Conservation (phyloP, 2,888 invertebrate species). For the Drosophila infuscata region DNA sequence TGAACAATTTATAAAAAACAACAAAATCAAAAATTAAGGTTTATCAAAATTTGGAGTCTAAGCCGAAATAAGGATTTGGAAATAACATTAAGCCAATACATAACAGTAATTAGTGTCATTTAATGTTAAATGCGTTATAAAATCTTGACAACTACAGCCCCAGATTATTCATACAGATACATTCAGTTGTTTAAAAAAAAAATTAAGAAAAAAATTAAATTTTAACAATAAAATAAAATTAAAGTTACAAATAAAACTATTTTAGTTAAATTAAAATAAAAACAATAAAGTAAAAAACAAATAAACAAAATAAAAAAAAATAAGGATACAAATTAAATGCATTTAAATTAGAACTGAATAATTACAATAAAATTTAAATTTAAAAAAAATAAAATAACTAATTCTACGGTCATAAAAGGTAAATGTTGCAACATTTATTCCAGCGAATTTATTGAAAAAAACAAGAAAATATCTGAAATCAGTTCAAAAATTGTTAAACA, state of each 20-base stretch:
- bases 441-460: neutral
- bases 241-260: too few species aligned
- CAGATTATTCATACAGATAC: neutral
- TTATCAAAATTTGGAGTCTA: neutral
- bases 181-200: neutral
- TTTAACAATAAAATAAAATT: too few species aligned
- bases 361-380: neutral
- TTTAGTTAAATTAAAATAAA: too few species aligned
- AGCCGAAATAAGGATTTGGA: conserved; percentile 5
- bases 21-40: neutral
- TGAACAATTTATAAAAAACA: neutral
- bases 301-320: too few species aligned
- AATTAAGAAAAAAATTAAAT: too few species aligned
- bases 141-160: neutral
- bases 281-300: neutral
- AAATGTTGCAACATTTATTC: neutral
- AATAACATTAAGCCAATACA: neutral
- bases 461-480: neutral
- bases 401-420: neutral
- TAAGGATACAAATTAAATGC: too few species aligned
- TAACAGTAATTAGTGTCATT: too few species aligned
- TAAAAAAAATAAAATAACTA: neutral
- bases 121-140: neutral
- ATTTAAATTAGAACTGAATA: neutral
- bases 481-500: neutral